These are phyloP conservation scores for Seira musarum DNA, from an alignment of 2,888 invertebrate species.

Conservation along the genomic window DNA sequence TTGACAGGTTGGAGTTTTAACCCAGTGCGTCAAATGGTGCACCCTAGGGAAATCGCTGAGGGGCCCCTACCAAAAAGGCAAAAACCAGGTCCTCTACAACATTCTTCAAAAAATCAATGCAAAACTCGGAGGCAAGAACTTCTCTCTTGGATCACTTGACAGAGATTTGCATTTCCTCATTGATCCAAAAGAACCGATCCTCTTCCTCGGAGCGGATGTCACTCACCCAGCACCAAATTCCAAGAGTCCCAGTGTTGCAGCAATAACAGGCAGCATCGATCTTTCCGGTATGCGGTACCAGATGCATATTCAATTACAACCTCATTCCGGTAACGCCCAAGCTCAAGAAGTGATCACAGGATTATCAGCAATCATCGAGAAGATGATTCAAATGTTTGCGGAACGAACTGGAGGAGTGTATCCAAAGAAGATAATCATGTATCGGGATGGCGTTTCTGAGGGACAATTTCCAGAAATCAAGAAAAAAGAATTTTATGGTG, in stretches of 20 bases:
- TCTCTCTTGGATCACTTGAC: conserved; percentile 52
- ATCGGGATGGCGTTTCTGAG: conserved; percentile 72
- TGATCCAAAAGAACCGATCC: conserved; percentile 70
- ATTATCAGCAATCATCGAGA: background rate
- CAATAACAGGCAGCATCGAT: conserved; percentile 61
- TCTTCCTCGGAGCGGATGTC: conserved; percentile 74
- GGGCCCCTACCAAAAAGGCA: background rate
- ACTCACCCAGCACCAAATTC: conserved; percentile 73
- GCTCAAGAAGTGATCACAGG: conserved; percentile 33
- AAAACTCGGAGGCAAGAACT: conserved; percentile 73
- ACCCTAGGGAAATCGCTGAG: conserved; percentile 45
- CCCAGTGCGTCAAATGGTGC: conserved; percentile 71
- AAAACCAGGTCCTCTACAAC: conserved; percentile 70
- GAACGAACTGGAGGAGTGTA: conserved; percentile 74
- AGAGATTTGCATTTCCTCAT: background rate
- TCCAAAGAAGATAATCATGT: conserved; percentile 72
- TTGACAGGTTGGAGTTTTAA: conserved; percentile 70
- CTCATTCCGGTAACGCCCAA: background rate
- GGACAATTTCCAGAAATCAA: conserved; percentile 71
- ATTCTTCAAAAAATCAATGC: conserved; percentile 72
- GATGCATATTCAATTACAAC: conserved; percentile 64
- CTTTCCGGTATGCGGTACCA: conserved; percentile 60
- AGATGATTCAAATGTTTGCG: conserved; percentile 61
- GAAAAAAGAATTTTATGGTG: conserved; percentile 61
- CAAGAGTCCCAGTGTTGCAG: conserved; percentile 56